Conservation (phyloP, 2,113 vertebrate genomes). For the Anolis carolinensis region DNA sequence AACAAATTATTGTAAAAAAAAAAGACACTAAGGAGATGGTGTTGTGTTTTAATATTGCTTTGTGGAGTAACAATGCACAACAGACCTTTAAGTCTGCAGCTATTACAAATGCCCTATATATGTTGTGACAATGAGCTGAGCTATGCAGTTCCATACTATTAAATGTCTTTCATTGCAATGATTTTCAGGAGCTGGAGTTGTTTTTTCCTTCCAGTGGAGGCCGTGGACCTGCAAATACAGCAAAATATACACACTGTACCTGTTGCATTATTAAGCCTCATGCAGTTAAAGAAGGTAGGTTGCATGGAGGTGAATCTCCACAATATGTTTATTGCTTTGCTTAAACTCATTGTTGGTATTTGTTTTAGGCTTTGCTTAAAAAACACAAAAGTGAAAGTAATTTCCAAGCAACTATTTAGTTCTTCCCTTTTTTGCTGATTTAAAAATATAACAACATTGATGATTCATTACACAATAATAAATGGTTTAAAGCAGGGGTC, state of each 20-base stretch:
- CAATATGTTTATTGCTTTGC: not conserved
- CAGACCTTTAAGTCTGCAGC: constrained; percentile 12
- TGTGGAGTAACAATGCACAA: not conserved
- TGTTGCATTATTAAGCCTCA: constrained; percentile 95
- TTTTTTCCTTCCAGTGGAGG: constrained; percentile 92
- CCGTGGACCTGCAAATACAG: constrained; percentile 86
- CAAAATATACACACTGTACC: constrained; percentile 82
- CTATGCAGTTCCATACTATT: constrained; percentile 1
- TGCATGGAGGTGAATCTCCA: not conserved
- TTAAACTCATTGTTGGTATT: not conserved
- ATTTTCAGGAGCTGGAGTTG: constrained; percentile 89
- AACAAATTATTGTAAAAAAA: not conserved
- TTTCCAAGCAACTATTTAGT: not conserved
- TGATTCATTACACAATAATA: not conserved
- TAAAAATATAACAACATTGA: not conserved
- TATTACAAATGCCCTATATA: not conserved
- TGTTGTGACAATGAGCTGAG: not conserved
- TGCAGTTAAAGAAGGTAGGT: constrained; percentile 86
- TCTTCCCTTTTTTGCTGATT: not conserved
- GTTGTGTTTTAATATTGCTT: not conserved
- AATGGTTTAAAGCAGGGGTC: not conserved
- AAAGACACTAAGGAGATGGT: constrained; percentile 11
- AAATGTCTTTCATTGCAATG: constrained; percentile 55
- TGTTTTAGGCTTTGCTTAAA: not conserved
- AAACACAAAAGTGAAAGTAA: not conserved